A percentile compares a stretch with the other conserved stretches of the same genome.
These are phyloP conservation scores for Zeuzera pyrina DNA, from an alignment of 2,888 invertebrate species.

Conservation along the genomic window DNA sequence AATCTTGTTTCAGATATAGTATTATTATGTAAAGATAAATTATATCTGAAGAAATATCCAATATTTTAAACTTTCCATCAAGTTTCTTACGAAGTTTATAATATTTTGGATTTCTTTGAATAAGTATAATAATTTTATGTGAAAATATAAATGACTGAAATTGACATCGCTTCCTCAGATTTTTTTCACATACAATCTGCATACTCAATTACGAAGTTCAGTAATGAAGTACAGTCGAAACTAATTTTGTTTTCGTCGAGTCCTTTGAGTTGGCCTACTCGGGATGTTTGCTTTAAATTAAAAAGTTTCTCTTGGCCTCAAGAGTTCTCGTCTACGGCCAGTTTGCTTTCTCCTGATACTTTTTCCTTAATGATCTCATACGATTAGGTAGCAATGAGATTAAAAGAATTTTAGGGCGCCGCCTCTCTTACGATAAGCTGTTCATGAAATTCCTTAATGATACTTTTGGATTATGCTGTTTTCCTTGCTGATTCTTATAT, in stretches of 20 bases:
- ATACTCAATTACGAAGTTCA: slow-evolving; percentile 37
- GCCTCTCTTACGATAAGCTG: too few relatives aligned
- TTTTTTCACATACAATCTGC: slow-evolving; percentile 33
- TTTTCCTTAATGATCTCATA: slow-evolving; percentile 44
- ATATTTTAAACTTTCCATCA: too few relatives aligned
- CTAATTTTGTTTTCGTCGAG: slow-evolving; percentile 50
- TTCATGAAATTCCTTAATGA: too few relatives aligned
- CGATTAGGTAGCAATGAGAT: slow-evolving; percentile 32
- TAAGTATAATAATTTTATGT: too few relatives aligned
- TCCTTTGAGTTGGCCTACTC: slow-evolving; percentile 44
- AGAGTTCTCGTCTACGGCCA: slow-evolving; percentile 29
- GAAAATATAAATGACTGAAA: slow-evolving; percentile 14
- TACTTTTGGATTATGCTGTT: too few relatives aligned
- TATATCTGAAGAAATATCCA: too few relatives aligned
- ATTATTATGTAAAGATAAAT: too few relatives aligned
- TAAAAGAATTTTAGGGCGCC: slow-evolving; percentile 22
- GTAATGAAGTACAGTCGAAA: slow-evolving; percentile 50
- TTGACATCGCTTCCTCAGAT: slow-evolving; percentile 16
- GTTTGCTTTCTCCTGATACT: slow-evolving; percentile 42
- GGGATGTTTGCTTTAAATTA: slow-evolving; percentile 55
- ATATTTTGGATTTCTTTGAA: too few relatives aligned
- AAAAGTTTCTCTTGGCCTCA: slow-evolving; percentile 46
- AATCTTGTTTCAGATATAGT: too few relatives aligned
- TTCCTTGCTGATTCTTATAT: too few relatives aligned
- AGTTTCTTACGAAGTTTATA: too few relatives aligned